These are phyloP conservation scores for Copidosoma aretas DNA, from an alignment of 2,888 invertebrate species.

Conservation along the genomic window DNA sequence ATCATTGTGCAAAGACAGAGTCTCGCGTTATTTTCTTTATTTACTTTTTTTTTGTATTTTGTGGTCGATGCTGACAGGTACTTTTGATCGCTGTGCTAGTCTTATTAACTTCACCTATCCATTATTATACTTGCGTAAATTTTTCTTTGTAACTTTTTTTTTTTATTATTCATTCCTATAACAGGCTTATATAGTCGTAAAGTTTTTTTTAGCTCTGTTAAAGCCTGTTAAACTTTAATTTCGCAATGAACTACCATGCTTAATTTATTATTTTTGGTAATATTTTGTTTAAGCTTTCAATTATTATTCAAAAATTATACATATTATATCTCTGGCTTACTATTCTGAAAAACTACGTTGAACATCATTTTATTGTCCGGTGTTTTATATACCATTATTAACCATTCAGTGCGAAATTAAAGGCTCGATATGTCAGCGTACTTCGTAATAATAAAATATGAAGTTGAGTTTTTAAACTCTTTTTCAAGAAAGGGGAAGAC, in stretches of 20 bases:
- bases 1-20: conserved; percentile 40
- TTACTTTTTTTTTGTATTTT: conserved; percentile 26
- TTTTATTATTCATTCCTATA: conserved; percentile 43
- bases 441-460: conserved; percentile 10
- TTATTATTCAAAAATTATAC: conserved; percentile 25
- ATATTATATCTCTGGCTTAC: conserved; percentile 13
- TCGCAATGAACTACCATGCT: conserved; percentile 29
- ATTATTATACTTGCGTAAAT: conserved; percentile 33
- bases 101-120: conserved; percentile 33
- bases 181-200: conserved; percentile 23
- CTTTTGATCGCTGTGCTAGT: conserved; percentile 42
- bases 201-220: conserved; percentile 25
- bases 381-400: conserved; percentile 17
- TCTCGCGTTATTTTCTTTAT: conserved; percentile 20
- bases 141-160: conserved; percentile 12
- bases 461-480: conserved; percentile 29
- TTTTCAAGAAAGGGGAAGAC: conserved; percentile 33
- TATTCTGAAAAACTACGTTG: conserved; percentile 28
- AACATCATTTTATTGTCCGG: conserved; percentile 30
- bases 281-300: conserved; percentile 16
- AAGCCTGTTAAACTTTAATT: conserved; percentile 33
- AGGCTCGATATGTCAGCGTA: conserved; percentile 33
- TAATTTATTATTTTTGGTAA: conserved; percentile 16
- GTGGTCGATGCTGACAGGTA: conserved; percentile 45
- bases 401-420: conserved; percentile 30